phyloP scores from a whole-genome alignment of 2,888 invertebrate species.

The Megastigmus dorsalis region DNA sequence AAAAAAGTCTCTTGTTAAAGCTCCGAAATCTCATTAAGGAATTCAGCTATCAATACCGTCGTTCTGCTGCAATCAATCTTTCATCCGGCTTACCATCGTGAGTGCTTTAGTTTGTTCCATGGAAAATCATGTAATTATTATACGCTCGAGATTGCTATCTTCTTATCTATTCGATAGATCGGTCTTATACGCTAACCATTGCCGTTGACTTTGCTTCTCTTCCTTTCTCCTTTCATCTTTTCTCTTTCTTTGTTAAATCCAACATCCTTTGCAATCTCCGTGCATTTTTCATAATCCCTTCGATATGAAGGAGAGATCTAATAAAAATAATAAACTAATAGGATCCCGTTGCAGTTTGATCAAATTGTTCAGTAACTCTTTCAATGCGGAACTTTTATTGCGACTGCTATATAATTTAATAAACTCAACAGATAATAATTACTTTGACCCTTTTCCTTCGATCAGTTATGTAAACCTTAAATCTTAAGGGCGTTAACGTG shows the following conservation, averaged over 20 bases:
- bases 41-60: background rate
- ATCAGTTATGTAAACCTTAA: no score
- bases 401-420: no score
- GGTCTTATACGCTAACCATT: constrained; percentile 54
- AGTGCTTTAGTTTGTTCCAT: constrained; percentile 55
- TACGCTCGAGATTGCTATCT: constrained; percentile 65
- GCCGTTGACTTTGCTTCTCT: constrained; percentile 40
- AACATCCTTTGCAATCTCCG: constrained; percentile 23
- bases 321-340: constrained; percentile 7
- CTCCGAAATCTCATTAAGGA: constrained; percentile 13
- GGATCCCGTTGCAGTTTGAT: background rate
- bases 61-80: constrained; percentile 29
- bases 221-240: background rate
- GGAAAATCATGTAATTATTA: constrained; percentile 72
- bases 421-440: no score
- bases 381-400: no score
- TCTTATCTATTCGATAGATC: constrained; percentile 60
- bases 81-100: constrained; percentile 5
- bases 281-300: constrained; percentile 26
- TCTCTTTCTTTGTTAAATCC: constrained; percentile 29
- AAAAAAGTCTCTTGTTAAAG: no score
- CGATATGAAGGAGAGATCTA: constrained; percentile 3
- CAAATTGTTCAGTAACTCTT: no score
- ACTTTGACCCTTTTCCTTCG: no score
- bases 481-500: no score